Base-by-base conservation (phyloP, 23 tunicate species). In the Botrylloides violaceus region DNA sequence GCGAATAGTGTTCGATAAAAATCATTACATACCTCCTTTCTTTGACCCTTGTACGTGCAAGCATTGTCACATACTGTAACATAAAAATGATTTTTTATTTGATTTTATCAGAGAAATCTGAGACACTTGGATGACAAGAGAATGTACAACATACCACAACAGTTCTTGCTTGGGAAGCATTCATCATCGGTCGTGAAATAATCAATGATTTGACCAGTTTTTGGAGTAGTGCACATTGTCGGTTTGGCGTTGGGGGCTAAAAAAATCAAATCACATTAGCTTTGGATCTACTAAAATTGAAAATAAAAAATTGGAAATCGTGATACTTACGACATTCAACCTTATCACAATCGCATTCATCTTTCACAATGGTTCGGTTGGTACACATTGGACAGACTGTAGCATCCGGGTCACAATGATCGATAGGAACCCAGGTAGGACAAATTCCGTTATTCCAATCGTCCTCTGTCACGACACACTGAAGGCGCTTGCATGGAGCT, bases 161-260 rank as follows among this genome's bases (percentile, higher is more conserved):
- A 80, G 72, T 72, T 80, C 57, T 60, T 71, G 68, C 71, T 59
- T 24, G 84, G 78, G 84, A 80, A 80, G 57, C 84, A 80, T 58
- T 29, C 62, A 32, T 80, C 78, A 27, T 71, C 37, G 59, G 84
- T 80, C 53, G 48, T 76, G 70, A 80, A 31, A 47, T 68, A 25
- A n/a, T 55, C 59, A 43, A 80, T 48, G 4, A 59, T 32, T 61
- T 80, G 84, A 38, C 53, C 43, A 36, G 58, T 59, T 18, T 71
- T 59, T 2, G 77, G 62, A 20, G 36, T 70, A 4, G 28, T 21
- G 63, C 84, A 80, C 62, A 70, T 56, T 2, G 29, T 35, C 12
- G 84, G 84, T 28, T 21, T 30, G 37, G 59, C 37, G 22, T 70
- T 29, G 4, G 84, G 84, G 15, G 71, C 84, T 80, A 43, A 18